Base-by-base conservation (phyloP, 2,888 invertebrate genomes). In the Eupithecia tripunctaria region DNA sequence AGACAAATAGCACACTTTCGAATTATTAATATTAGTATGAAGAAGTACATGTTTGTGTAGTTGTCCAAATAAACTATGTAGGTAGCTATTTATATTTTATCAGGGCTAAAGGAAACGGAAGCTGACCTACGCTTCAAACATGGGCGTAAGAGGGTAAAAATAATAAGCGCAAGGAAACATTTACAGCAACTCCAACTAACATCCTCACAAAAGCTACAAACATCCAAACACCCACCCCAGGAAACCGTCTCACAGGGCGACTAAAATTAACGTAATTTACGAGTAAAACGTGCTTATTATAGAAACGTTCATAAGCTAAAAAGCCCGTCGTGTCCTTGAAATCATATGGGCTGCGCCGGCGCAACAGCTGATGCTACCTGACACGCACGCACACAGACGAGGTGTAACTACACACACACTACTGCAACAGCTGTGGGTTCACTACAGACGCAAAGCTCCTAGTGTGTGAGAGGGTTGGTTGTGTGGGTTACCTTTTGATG, bases 281-380 rank as follows among this genome's bases (percentile, higher is more conserved):
- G 76, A 76, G 71, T 73, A 72, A 74, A 78, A 74, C 75, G 78
- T 77, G 79, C 74, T 73, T 77, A 78, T 77, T 78, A 76, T 77
- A 78, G 76, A 74, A 76, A 69, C 68, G 71, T 67, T 71, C 75
- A 68, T 67, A 69, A 75, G 73, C 82, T 79, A 83, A 82, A 85
- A 84, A 82, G 80, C 75, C 77, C 81, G 84, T 79, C 83, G 78
- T 87, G 93, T 87, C 94, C 94, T 94, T 94, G 93, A 93, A 90
- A 89, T 94, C 94, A 94, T 93, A 93, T 94, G 94, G 92, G 89
- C 85, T 87, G 88, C 85, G 86, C 84, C 72, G 76, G 87, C 80
- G 84, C 87, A 89, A 93, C 94, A 94, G 94, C 94, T 94, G 94
- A 94, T 91, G 89, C 83, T 93, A 93, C 93, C 93, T 93, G 92